Evolutionary conservation across 2,888 invertebrate species (phyloP), one percentile per base, ranked within the genome.

Genomic region (Drosophila planitibia): DNA sequence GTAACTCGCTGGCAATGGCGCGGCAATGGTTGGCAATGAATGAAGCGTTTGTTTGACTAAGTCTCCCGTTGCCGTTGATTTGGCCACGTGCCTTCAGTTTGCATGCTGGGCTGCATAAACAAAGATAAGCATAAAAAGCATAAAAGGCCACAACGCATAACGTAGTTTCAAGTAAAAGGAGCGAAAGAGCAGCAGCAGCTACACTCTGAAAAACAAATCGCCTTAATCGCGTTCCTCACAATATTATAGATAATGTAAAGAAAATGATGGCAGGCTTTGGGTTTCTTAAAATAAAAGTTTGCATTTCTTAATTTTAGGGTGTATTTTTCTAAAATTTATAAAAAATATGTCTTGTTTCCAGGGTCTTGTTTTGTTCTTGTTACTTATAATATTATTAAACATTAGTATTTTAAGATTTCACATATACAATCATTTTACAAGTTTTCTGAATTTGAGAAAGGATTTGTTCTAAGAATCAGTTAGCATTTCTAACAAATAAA

Each of bases 81-180:
- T 58, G 49, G 71, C 66, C 74, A 75, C 76, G 71, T 81, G 81
- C 74, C 49, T 67, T 37, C 54, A n/a, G 61, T 57, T 67, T 70
- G 57, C 73, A 74, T 71, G 55, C 33, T 62, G 81, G 79, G 70
- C 89, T 85, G 85, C 74, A 68, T 70, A 79, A 82, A 70, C 82
- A 85, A 58, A 86, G 85, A 89, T 85, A 85, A 85, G 73, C 77
- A 63, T 41, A 37, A n/a, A 66, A 54, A 57, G 32, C 28, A 16
- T 28, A 19, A 37, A 33, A 52, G 51, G 28, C 57, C 57, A 12
- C 58, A 30, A 58, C 35, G 53, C 54, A 53, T 67, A 49, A 62
- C 69, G 61, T 70, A 55, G 69, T 81, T 66, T 25, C 25, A 57
- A 58, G 53, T 10, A 44, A 47, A 9, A 22, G 54, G 55, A 63